Percentiles rank a stretch among this genome's conserved stretches.
Conservation (phyloP, 2,888 invertebrate species). For the Drosophila paranaensis region DNA sequence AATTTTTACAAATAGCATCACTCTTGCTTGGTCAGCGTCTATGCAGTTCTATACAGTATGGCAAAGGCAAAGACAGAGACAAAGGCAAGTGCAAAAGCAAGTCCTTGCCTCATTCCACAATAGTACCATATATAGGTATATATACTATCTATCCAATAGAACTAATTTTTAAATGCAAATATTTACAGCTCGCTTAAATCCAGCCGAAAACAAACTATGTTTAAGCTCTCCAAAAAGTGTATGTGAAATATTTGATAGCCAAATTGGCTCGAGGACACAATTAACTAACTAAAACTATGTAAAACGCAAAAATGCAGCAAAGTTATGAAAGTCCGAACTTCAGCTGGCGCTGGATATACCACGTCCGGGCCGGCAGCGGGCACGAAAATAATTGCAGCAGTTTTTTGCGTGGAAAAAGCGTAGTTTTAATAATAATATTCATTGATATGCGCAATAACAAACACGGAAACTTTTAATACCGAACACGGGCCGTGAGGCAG, state of each 20-base stretch:
- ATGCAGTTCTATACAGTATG: not conserved
- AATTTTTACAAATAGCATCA: not conserved
- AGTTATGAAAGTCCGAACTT: not conserved
- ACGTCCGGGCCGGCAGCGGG: not conserved
- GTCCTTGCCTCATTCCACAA: too few relatives aligned
- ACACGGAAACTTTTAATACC: constrained; percentile 68
- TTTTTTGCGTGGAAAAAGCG: constrained; percentile 9
- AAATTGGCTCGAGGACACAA: constrained; percentile 2
- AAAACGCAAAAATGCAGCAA: constrained; percentile 1
- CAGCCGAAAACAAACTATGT: not conserved
- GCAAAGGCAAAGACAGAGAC: too few relatives aligned
- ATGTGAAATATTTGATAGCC: not conserved
- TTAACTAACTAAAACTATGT: constrained; percentile 7
- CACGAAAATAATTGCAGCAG: constrained; percentile 2
- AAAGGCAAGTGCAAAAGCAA: too few relatives aligned
- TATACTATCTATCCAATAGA: too few relatives aligned
- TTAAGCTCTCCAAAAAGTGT: not conserved
- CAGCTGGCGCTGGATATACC: not conserved
- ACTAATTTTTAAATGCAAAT: not conserved
- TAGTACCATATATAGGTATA: too few relatives aligned
- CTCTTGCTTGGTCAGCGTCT: not conserved
- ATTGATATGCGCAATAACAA: constrained; percentile 72
- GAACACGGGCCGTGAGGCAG: constrained; percentile 50
- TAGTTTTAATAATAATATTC: constrained; percentile 64
- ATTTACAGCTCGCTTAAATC: not conserved